Evolutionary conservation across 1,140 invertebrate species (phyloP).

Genomic region (Samia ricini): DNA sequence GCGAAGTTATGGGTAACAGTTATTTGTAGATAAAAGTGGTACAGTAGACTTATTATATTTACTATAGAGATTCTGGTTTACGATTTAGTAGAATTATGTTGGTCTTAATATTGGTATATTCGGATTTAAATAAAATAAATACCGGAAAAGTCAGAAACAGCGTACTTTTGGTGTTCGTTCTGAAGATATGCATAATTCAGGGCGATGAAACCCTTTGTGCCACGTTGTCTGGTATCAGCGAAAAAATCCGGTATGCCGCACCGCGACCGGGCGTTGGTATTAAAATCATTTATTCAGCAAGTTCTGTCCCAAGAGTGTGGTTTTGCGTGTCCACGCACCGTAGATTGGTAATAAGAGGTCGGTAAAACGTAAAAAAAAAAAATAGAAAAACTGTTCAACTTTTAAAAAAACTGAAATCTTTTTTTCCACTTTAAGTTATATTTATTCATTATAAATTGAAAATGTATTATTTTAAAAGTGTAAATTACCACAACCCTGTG

Average conservation of each 20-base stretch:
- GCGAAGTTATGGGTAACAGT: too few relatives aligned
- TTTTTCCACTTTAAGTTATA: too few relatives aligned
- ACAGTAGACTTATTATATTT: too few relatives aligned
- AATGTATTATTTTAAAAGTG: too few relatives aligned
- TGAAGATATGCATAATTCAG: conserved; percentile 44
- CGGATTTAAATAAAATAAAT: neutral
- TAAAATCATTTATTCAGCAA: conserved; percentile 27
- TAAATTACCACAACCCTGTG: too few relatives aligned
- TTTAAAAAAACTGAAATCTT: too few relatives aligned
- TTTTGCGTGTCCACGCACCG: conserved; percentile 16
- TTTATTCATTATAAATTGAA: neutral
- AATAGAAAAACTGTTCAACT: neutral
- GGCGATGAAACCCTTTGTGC: conserved; percentile 28
- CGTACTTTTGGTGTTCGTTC: neutral
- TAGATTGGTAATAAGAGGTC: conserved; percentile 6
- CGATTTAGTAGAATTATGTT: too few relatives aligned
- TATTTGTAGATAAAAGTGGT: too few relatives aligned
- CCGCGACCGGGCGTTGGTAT: conserved; percentile 7
- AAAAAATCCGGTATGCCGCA: conserved; percentile 9
- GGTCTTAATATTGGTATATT: too few relatives aligned
- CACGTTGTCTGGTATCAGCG: conserved; percentile 11
- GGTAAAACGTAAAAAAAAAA: neutral
- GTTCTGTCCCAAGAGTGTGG: conserved; percentile 20
- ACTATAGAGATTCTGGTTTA: too few relatives aligned
- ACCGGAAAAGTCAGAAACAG: neutral